Conservation (phyloP, 2,797 vertebrate genomes). For the Enteromius afrohamiltoni region DNA sequence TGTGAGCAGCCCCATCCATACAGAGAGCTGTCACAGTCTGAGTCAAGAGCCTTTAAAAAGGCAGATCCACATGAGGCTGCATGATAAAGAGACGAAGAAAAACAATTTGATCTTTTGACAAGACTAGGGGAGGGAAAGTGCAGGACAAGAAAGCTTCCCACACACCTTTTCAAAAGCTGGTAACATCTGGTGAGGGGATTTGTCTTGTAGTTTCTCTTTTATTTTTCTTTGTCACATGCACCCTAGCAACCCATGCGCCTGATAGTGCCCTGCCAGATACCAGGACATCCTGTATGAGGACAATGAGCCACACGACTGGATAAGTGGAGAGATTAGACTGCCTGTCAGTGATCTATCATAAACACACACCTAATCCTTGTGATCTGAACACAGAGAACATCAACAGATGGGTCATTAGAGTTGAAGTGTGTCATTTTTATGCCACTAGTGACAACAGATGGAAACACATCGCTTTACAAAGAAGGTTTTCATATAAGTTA, state of each 20-base stretch:
- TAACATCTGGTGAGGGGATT: slow-evolving; percentile 77
- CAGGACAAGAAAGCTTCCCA: slow-evolving; percentile 59
- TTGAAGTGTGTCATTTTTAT: neutral
- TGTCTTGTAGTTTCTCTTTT: slow-evolving; percentile 59
- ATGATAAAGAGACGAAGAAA: slow-evolving; percentile 61
- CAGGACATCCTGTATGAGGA: slow-evolving; percentile 80
- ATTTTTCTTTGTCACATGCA: slow-evolving; percentile 37
- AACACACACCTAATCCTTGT: slow-evolving; percentile 14
- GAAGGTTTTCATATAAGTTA: neutral
- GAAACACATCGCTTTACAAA: neutral
- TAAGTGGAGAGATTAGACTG: slow-evolving; percentile 45
- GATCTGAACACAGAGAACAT: neutral
- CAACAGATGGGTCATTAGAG: neutral
- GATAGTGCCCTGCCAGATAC: slow-evolving; percentile 66
- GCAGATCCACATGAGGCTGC: slow-evolving; percentile 58
- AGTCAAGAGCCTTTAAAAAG: slow-evolving; percentile 51
- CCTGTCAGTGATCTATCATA: slow-evolving; percentile 11
- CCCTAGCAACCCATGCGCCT: slow-evolving; percentile 52
- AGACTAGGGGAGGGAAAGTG: slow-evolving; percentile 61
- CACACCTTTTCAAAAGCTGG: slow-evolving; percentile 68
- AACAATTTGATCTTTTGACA: slow-evolving; percentile 63
- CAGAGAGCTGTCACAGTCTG: slow-evolving; percentile 32
- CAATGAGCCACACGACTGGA: slow-evolving; percentile 53
- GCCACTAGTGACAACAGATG: neutral
- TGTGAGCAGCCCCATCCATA: slow-evolving; percentile 22